Evolutionary conservation across 2,113 vertebrate genomes (phyloP).

Genomic region (Xenotilapia caudafasciata): DNA sequence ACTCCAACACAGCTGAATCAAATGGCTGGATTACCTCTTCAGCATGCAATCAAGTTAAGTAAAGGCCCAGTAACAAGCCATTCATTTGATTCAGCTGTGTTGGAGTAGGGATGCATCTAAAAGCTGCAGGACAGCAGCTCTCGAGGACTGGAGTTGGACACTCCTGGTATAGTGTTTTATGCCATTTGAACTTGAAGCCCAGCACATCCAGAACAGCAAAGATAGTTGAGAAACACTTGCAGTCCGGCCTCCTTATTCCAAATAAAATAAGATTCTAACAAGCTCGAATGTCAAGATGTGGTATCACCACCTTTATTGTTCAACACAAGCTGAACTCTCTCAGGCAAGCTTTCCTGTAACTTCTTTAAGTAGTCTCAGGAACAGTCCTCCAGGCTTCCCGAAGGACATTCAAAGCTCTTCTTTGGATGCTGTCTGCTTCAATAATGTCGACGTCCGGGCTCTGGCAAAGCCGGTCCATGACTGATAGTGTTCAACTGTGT

Average conservation of each 20-base stretch:
- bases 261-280: background rate
- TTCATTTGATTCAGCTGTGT: background rate
- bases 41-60: fast-evolving
- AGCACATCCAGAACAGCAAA: background rate
- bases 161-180: background rate
- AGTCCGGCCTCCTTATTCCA: background rate
- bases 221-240: background rate
- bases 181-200: background rate
- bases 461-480: background rate
- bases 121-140: background rate
- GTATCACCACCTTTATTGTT: background rate
- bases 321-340: background rate
- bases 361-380: background rate
- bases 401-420: background rate
- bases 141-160: background rate
- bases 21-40: background rate
- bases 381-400: background rate
- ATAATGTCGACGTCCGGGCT: fast-evolving
- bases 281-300: fast-evolving
- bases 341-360: background rate
- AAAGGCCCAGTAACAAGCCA: background rate
- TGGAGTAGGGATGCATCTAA: background rate
- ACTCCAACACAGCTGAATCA: background rate
- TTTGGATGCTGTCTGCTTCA: background rate
- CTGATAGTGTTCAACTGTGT: background rate